phyloP scores from a whole-genome alignment of 2,888 invertebrate genomes.

The Cheilosia grossa region DNA sequence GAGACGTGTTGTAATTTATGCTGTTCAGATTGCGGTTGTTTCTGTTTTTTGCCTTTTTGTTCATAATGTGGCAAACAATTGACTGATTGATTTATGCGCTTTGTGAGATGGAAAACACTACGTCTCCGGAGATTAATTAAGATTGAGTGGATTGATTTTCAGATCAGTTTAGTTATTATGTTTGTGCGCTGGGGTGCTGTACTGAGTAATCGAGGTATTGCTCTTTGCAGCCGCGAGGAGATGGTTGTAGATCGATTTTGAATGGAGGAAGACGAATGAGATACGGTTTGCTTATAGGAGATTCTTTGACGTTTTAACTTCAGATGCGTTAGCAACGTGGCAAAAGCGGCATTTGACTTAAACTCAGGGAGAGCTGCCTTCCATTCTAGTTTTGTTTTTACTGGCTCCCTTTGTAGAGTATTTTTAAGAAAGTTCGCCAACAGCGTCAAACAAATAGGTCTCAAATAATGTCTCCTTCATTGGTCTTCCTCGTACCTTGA shows the following conservation, averaged over 20 bases:
- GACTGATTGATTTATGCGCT: constrained; percentile 70
- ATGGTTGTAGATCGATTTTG: background rate
- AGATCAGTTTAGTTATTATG: constrained; percentile 31
- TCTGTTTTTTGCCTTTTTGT: constrained; percentile 32
- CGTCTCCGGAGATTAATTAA: constrained; percentile 71
- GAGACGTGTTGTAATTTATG: constrained; percentile 71
- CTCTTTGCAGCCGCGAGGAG: background rate
- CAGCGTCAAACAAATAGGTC: background rate
- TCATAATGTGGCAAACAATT: constrained; percentile 23
- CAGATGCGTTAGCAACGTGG: background rate
- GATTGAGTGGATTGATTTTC: constrained; percentile 67
- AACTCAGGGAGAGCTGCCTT: no score
- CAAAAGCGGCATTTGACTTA: background rate
- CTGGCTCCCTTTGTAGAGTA: no score
- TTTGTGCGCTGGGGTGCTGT: background rate
- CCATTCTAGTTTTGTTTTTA: no score
- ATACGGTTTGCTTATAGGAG: background rate
- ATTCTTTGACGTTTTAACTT: background rate
- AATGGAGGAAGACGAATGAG: constrained; percentile 20
- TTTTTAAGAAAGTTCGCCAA: no score
- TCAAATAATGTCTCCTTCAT: background rate
- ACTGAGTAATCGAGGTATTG: constrained; percentile 53
- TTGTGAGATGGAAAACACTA: constrained; percentile 66
- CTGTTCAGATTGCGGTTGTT: constrained; percentile 37
- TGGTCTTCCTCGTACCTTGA: background rate